Base-by-base conservation (phyloP, 2,888 invertebrate species). In the Cephalotes varians region DNA sequence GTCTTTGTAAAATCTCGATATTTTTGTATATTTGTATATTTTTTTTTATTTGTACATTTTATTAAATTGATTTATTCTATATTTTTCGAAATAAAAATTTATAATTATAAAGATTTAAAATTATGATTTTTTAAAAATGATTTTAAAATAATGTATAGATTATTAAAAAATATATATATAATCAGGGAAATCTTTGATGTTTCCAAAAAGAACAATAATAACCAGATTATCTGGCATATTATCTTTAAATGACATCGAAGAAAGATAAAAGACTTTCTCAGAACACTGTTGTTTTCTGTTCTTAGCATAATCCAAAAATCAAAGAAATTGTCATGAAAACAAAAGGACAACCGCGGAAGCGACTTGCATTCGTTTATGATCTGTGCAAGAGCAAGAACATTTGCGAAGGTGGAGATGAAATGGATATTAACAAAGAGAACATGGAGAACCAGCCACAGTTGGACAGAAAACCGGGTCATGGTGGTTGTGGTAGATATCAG, bases 381-480 rank as follows among this genome's bases (percentile, higher is more conserved):
- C 95, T 99, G 44, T 99, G 99, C 95, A 99, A 99, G 95, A 98
- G 98, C 9, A 99, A 99, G 95, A 98, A 98, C 90, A 98, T 99
- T 93, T 99, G 99, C 95, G 99, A 99, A 95, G 99, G 99, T 85
- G 99, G 99, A 85, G 99, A 99, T 95, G 99, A 99, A 94, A 98
- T 99, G 97, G 99, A 99, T 92, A 96, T 98, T 81, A 97, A 97
- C 1, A 98, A 98, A 94, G 98, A 98, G 88, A 97, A 96, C 2
- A 96, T 96, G 89, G 96, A 96, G 67, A 86, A 84, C 2, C 88
- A 85, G 31, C 94, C 94, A 49, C 77, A 44, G 0, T 91, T 94
- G 0, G 96, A 94, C 87, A 86, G 96, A 96, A 96, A 96, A 94
- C 96, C 96, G 90, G 96, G 96, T 18, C 99, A 99, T 94, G 99